These are phyloP conservation scores for Antheraea pernyi DNA, from an alignment of 1,140 invertebrate genomes.

Conservation along the genomic window DNA sequence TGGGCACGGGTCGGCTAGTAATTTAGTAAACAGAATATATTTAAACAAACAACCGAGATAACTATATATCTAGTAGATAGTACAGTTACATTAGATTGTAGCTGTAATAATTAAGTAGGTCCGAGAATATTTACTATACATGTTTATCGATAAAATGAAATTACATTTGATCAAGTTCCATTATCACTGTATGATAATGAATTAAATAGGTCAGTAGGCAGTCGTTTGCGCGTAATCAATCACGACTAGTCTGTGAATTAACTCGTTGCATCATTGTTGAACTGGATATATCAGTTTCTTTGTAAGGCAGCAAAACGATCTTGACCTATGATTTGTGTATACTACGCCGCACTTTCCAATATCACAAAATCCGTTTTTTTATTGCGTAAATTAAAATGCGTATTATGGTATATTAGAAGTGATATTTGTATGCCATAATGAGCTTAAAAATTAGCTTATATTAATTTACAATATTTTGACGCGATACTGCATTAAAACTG, in stretches of 20 bases:
- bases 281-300: constrained; percentile 22
- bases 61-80: no score
- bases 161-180: neutral
- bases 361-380: neutral
- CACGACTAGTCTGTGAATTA: neutral
- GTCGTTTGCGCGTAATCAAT: neutral
- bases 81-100: no score
- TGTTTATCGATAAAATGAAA: no score
- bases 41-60: no score
- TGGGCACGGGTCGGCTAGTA: no score
- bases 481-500: no score
- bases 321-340: constrained; percentile 14
- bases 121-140: no score
- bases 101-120: no score
- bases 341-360: constrained; percentile 15
- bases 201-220: constrained; percentile 18
- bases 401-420: neutral
- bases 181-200: constrained; percentile 12
- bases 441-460: neutral
- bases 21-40: no score
- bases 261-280: constrained; percentile 20
- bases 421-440: neutral
- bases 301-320: constrained; percentile 14
- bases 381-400: neutral
- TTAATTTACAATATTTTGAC: no score